Base-by-base conservation (phyloP, 2,888 invertebrate species). In the Andricus curvator region DNA sequence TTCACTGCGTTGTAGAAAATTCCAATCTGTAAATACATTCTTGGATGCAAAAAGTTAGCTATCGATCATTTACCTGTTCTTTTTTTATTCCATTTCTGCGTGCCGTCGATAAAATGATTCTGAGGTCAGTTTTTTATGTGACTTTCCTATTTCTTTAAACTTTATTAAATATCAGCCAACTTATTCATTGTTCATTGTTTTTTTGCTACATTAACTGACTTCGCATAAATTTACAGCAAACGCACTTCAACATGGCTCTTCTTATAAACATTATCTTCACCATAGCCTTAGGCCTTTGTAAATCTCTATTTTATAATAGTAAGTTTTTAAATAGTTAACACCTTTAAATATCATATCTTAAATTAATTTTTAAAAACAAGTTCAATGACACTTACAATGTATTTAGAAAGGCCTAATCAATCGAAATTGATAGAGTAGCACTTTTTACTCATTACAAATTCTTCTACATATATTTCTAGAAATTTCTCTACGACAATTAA, bases 61-160 rank as follows among this genome's bases (percentile, higher is more conserved):
- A 83, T 84, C 82, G 80, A 86, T 86, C 86, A 88, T 88, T 88
- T 85, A 88, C 83, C 84, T 86, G 83, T 81, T 85, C 65, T 84
- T 84, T 70, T 70, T 74, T 74, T 74, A 74, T 74, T 74, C 74
- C 74, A 74, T 74, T 74, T 74, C 56, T 74, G 74, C 74, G 74
- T 84, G 83, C 83, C 85, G 86, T 84, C 84, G 87, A 85, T 83
- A 83, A 84, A 83, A 85, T 80, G 82, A 89, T 91, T 90, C 86
- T 87, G 92, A 92, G 92, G 92, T 92, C 88, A 92, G 92, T 92
- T 91, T 92, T 92, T 88, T 92, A 92, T 86, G 90, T 92, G 88
- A 92, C 92, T 88, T 92, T 92, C 86, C 88, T 92, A 88, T 92
- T 92, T 86, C 91, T 92, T 87, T 92, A 90, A 92, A 85, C 85